phyloP scores from a whole-genome alignment of 2,113 vertebrate species.

The Myocastor coypus region DNA sequence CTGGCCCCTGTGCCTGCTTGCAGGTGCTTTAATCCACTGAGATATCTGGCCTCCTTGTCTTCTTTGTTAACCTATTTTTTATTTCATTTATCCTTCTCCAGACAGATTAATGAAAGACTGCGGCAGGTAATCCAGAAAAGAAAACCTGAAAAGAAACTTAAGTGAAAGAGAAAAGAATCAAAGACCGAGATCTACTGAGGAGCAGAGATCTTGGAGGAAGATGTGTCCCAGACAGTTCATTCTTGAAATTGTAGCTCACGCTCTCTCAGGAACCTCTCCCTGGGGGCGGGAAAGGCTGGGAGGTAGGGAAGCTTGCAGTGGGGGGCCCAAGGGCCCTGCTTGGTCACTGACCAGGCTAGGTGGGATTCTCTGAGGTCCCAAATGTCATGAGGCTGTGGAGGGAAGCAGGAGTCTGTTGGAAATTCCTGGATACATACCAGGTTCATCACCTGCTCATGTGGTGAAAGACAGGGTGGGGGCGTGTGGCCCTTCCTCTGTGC shows the following conservation, averaged over 20 bases:
- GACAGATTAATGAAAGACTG: neutral
- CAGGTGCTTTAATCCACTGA: too few species aligned
- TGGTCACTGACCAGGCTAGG: neutral
- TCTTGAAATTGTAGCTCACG: neutral
- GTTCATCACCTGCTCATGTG: neutral
- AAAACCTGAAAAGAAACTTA: neutral
- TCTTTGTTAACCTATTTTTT: neutral
- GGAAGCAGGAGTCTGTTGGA: neutral
- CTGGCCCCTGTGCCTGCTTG: too few species aligned
- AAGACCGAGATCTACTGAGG: neutral
- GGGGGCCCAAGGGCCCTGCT: neutral
- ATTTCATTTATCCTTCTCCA: neutral
- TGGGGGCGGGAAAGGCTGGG: neutral
- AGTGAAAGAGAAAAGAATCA: too few species aligned
- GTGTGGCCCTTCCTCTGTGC: neutral
- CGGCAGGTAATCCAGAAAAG: neutral
- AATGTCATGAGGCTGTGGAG: neutral
- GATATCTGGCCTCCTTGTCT: neutral
- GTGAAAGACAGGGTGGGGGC: neutral
- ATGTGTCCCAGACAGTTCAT: neutral
- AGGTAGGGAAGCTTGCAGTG: neutral
- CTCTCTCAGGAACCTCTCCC: neutral
- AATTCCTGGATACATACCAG: neutral
- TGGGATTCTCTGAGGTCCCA: neutral
- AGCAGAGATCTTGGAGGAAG: neutral